Conservation (phyloP, 2,888 invertebrate species). For the Lysandra bellargus region DNA sequence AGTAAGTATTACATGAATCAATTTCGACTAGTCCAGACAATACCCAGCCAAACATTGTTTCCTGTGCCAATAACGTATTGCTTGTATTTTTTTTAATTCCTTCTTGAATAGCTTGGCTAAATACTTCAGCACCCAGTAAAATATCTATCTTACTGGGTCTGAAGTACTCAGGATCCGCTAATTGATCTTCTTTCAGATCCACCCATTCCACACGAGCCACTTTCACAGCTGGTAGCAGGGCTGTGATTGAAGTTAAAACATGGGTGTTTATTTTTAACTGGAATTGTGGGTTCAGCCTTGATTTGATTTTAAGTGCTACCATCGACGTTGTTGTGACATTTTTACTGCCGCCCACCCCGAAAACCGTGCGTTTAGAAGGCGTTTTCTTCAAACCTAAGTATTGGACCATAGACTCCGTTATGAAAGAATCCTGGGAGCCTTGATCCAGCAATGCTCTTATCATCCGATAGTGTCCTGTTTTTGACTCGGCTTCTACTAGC, state of each 20-base stretch:
- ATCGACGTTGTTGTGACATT: constrained; percentile 33
- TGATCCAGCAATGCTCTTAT: constrained; percentile 35
- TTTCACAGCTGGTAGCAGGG: constrained; percentile 30
- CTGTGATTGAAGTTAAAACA: constrained; percentile 35
- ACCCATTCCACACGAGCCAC: constrained; percentile 17
- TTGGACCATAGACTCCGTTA: constrained; percentile 36
- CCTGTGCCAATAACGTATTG: constrained; percentile 40
- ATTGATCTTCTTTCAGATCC: constrained; percentile 6
- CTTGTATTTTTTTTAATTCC: constrained; percentile 36
- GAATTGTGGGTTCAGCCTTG: constrained; percentile 33
- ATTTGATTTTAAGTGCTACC: constrained; percentile 23
- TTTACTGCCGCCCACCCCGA: constrained; percentile 34
- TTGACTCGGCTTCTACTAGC: constrained; percentile 36
- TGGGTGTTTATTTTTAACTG: constrained; percentile 30
- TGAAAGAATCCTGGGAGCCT: constrained; percentile 35
- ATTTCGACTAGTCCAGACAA: constrained; percentile 38
- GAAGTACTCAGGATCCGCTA: constrained; percentile 37
- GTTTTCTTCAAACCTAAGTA: constrained; percentile 34
- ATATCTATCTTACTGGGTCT: constrained; percentile 41
- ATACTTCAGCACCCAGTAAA: constrained; percentile 45
- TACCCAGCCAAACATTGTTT: constrained; percentile 44
- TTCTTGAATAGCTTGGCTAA: constrained; percentile 39
- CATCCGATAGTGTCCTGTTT: constrained; percentile 21
- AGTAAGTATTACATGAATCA: not conserved
- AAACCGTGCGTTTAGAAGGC: constrained; percentile 23